These are phyloP conservation scores for Drosophila novamexicana DNA, from an alignment of 1,140 invertebrate species.

Conservation along the genomic window DNA sequence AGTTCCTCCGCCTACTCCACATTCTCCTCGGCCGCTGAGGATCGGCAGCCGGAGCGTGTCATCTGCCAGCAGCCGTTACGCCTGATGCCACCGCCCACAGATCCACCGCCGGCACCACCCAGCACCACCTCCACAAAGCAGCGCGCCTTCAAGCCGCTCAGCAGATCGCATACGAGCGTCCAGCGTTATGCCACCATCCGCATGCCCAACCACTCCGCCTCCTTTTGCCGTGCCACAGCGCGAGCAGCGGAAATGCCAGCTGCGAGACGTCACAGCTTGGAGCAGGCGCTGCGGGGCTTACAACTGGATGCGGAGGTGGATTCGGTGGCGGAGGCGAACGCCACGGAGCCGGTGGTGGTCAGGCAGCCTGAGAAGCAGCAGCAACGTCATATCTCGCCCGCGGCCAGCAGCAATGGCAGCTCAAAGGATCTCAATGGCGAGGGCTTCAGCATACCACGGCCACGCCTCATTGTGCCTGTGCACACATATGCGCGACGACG, in stretches of 20 bases:
- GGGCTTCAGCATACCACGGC: constrained; percentile 92
- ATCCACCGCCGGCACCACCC: constrained; percentile 64
- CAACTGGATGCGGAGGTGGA: constrained; percentile 27
- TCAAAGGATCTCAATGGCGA: constrained; percentile 83
- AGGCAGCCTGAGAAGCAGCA: constrained; percentile 7
- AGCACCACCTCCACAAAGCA: background rate
- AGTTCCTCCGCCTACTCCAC: constrained; percentile 55
- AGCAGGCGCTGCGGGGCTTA: constrained; percentile 55
- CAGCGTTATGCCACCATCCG: constrained; percentile 74
- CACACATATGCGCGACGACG: constrained; percentile 92
- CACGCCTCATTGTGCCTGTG: constrained; percentile 93
- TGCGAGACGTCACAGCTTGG: constrained; percentile 53
- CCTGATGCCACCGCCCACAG: constrained; percentile 58
- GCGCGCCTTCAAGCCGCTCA: constrained; percentile 45
- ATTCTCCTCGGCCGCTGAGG: constrained; percentile 43
- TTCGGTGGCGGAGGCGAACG: background rate
- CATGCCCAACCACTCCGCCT: constrained; percentile 64
- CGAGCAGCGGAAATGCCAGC: constrained; percentile 1
- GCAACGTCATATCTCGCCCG: constrained; percentile 52
- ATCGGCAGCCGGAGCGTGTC: constrained; percentile 44
- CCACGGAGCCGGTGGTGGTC: background rate
- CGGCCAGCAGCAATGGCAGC: constrained; percentile 68
- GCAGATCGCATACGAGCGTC: constrained; percentile 61
- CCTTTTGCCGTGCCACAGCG: constrained; percentile 27
- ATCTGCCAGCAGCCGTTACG: constrained; percentile 75